Evolutionary conservation across 2,888 invertebrate species (phyloP).

Genomic region (Zele albiditarsus): DNA sequence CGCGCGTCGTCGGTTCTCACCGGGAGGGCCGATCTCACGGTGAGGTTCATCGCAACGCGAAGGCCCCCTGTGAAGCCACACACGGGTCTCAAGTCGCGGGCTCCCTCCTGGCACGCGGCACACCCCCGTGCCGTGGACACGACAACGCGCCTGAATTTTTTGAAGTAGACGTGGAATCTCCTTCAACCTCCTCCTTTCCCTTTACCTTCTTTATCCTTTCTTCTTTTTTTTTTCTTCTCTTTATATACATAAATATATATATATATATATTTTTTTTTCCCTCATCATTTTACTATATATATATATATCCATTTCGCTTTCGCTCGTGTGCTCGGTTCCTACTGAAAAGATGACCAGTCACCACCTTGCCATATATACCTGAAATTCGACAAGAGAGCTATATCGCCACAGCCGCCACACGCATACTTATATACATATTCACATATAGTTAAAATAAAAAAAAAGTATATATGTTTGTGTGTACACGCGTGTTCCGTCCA

Average conservation of each 20-base stretch:
- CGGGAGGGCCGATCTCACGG: conserved; percentile 70
- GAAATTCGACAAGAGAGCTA: not conserved
- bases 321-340: not conserved
- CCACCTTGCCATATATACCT: conserved; percentile 24
- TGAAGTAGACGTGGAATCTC: conserved; percentile 18
- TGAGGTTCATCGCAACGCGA: conserved; percentile 54
- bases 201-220: not conserved
- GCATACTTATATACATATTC: conserved; percentile 1
- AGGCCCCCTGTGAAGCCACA: conserved; percentile 68
- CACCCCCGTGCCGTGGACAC: conserved; percentile 61
- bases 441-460: conserved; percentile 3
- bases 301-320: conserved; percentile 14
- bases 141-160: conserved; percentile 21
- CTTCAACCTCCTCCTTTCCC: conserved; percentile 3
- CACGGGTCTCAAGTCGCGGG: conserved; percentile 9
- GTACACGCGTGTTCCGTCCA: not conserved
- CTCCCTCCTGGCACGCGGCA: conserved; percentile 70
- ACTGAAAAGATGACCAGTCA: conserved; percentile 39
- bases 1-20: conserved; percentile 71
- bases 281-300: conserved; percentile 1
- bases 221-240: conserved; percentile 22
- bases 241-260: too few species aligned
- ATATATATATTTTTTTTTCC: conserved; percentile 13
- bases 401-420: conserved; percentile 1
- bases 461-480: not conserved